These are phyloP conservation scores for Rhingia rostrata DNA, from an alignment of 2,888 invertebrate species.

Conservation along the genomic window DNA sequence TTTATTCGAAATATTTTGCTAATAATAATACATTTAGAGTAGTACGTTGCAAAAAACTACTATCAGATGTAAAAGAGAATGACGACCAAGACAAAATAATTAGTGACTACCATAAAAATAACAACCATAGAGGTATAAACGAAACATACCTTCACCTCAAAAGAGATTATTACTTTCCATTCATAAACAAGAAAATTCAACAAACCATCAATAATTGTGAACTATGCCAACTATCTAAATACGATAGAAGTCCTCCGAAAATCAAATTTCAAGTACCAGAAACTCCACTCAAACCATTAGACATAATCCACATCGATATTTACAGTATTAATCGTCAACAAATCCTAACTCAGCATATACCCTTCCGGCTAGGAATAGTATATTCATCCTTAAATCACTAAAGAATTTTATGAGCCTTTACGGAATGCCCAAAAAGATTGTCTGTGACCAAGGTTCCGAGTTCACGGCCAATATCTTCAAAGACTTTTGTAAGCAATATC, in stretches of 20 bases:
- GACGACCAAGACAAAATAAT: slow-evolving; percentile 47
- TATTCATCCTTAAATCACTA: slow-evolving; percentile 29
- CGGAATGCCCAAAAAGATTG: slow-evolving; percentile 44
- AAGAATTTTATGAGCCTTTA: slow-evolving; percentile 45
- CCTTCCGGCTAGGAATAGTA: slow-evolving; percentile 23
- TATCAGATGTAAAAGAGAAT: too few relatives aligned
- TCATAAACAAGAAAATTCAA: slow-evolving; percentile 24
- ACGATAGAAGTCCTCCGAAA: slow-evolving; percentile 24
- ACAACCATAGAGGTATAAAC: slow-evolving; percentile 39
- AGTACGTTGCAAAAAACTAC: slow-evolving; percentile 51
- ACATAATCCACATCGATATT: slow-evolving; percentile 32
- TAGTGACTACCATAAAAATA: slow-evolving; percentile 19
- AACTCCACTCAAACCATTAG: slow-evolving; percentile 28
- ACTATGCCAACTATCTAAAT: slow-evolving; percentile 10
- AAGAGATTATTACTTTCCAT: slow-evolving; percentile 30
- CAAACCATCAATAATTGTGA: slow-evolving; percentile 38
- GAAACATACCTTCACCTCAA: slow-evolving; percentile 34
- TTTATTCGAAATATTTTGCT: slow-evolving; percentile 30
- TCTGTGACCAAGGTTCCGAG: too few relatives aligned
- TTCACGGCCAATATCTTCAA: too few relatives aligned
- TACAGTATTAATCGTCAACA: slow-evolving; percentile 23
- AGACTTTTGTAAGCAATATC: too few relatives aligned
- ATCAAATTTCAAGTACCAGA: slow-evolving; percentile 13
- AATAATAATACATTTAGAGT: slow-evolving; percentile 38
- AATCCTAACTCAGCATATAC: slow-evolving; percentile 35